A percentile compares a stretch with the other conserved stretches of the same genome.
These are phyloP conservation scores for Craterocephalus amniculus DNA, from an alignment of 2,797 vertebrate species.

Conservation along the genomic window DNA sequence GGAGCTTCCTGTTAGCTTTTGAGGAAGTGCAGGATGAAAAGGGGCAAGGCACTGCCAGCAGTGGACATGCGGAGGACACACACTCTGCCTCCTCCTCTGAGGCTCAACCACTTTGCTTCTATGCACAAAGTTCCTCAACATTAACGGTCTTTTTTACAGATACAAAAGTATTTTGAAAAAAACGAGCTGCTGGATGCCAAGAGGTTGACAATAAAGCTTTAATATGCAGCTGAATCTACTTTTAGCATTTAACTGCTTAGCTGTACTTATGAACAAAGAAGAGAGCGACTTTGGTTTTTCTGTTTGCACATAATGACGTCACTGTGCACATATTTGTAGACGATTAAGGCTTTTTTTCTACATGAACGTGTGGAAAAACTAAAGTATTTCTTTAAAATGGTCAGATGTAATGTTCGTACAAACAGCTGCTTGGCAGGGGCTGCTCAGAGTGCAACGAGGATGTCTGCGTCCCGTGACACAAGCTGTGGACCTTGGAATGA, in stretches of 20 bases:
- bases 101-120: slow-evolving; percentile 6
- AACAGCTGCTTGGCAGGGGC: slow-evolving; percentile 8
- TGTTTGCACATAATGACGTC: neutral
- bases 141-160: slow-evolving; percentile 8
- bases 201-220: slow-evolving; percentile 40
- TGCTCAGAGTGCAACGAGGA: slow-evolving; percentile 6
- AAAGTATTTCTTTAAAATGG: slow-evolving; percentile 27
- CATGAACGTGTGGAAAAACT: slow-evolving; percentile 9
- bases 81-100: slow-evolving; percentile 26
- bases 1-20: slow-evolving; percentile 70
- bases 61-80: slow-evolving; percentile 39
- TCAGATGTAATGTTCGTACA: neutral
- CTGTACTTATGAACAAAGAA: slow-evolving; percentile 1
- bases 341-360: neutral
- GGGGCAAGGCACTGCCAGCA: slow-evolving; percentile 54
- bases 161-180: slow-evolving; percentile 6
- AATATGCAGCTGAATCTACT: slow-evolving; percentile 10
- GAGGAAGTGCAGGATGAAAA: slow-evolving; percentile 66
- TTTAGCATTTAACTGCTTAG: slow-evolving; percentile 8
- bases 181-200: neutral
- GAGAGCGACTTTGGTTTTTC: slow-evolving; percentile 50
- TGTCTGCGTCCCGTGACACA: slow-evolving; percentile 31
- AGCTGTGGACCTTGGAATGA: slow-evolving; percentile 23
- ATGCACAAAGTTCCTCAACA: neutral
- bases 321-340: slow-evolving; percentile 8